Percentiles rank a stretch among this genome's conserved stretches.
These are phyloP conservation scores for Dugesia japonica DNA, from an alignment of 2,888 invertebrate species.

Conservation along the genomic window DNA sequence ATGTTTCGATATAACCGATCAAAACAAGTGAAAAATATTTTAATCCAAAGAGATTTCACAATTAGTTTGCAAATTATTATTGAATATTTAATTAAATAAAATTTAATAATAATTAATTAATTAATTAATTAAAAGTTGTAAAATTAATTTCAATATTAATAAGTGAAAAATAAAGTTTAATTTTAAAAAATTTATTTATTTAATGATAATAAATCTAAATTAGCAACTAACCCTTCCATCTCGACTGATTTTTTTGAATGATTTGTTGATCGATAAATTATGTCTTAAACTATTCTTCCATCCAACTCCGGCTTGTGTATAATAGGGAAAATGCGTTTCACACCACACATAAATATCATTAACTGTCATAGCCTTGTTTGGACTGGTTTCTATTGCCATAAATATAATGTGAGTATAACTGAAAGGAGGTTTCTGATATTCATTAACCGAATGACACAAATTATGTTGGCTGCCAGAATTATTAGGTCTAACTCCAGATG, in stretches of 20 bases:
- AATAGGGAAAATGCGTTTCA: constrained; percentile 32
- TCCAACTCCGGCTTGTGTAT: constrained; percentile 27
- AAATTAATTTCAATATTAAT: no score
- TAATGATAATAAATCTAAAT: no score
- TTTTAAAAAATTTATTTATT: no score
- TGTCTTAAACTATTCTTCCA: constrained; percentile 34
- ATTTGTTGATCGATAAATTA: constrained; percentile 32
- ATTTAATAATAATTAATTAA: no score
- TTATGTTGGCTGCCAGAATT: background rate
- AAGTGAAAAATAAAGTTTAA: no score
- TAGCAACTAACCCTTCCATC: constrained; percentile 33
- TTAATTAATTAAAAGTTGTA: no score
- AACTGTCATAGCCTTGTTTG: constrained; percentile 30
- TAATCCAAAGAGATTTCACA: no score
- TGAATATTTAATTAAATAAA: no score
- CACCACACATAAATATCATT: constrained; percentile 34
- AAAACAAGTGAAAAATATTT: no score
- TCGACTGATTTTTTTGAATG: constrained; percentile 29
- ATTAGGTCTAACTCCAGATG: no score
- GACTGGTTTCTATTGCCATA: constrained; percentile 33
- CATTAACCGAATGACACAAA: background rate
- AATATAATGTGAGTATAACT: constrained; percentile 32
- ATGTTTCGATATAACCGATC: no score
- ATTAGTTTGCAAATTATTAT: no score
- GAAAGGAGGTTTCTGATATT: constrained; percentile 26